These are phyloP conservation scores for Euglossa dilemma DNA, from an alignment of 1,140 invertebrate species.

Conservation along the genomic window DNA sequence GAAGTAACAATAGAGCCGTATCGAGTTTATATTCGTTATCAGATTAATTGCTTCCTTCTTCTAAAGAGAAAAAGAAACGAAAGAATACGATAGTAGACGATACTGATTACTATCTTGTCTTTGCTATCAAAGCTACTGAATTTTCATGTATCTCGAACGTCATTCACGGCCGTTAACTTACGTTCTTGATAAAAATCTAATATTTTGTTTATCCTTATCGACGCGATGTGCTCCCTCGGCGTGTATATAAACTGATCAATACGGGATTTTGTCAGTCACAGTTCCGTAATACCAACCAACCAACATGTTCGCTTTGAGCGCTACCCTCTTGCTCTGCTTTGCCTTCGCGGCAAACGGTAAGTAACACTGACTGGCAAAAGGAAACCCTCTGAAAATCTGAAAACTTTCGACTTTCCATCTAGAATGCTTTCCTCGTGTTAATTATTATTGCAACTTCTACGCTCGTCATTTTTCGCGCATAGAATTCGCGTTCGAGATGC, in stretches of 20 bases:
- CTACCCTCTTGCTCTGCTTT: slow-evolving; percentile 16
- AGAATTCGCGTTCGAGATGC: too few relatives aligned
- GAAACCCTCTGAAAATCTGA: not conserved
- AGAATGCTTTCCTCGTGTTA: not conserved
- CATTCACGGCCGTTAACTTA: not conserved
- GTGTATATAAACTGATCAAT: slow-evolving; percentile 50
- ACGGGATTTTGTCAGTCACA: not conserved
- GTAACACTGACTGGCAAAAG: not conserved
- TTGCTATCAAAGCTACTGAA: not conserved
- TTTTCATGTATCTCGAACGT: not conserved
- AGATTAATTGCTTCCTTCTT: slow-evolving; percentile 7
- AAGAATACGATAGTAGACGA: not conserved
- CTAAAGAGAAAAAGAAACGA: not conserved
- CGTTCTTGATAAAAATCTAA: slow-evolving; percentile 9
- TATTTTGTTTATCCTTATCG: slow-evolving; percentile 33
- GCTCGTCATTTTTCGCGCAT: too few relatives aligned
- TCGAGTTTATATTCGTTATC: not conserved
- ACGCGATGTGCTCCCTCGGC: fast-evolving
- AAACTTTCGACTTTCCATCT: too few relatives aligned
- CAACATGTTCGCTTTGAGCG: slow-evolving; percentile 34
- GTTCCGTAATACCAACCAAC: not conserved
- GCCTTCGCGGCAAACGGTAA: slow-evolving; percentile 43
- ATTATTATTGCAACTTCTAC: too few relatives aligned
- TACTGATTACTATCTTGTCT: not conserved
- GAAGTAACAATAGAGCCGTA: not conserved